A percentile compares a stretch with the other conserved stretches of the same genome.
These are phyloP conservation scores for Odontocerum albicorne DNA, from an alignment of 2,888 invertebrate species.

Conservation along the genomic window DNA sequence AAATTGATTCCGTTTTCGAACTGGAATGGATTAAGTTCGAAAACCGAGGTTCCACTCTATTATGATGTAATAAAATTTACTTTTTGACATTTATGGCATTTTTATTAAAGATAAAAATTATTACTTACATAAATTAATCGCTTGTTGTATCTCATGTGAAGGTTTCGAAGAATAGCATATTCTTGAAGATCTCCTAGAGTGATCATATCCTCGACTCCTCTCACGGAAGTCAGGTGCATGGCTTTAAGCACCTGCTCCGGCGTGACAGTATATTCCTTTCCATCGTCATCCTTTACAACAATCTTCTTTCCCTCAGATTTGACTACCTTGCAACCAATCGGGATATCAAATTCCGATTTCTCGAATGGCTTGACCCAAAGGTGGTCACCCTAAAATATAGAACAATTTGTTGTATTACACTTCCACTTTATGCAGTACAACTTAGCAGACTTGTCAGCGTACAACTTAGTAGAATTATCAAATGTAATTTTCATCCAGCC, in stretches of 20 bases:
- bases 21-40: too few relatives aligned
- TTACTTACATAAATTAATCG: constrained; percentile 88
- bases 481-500: too few relatives aligned
- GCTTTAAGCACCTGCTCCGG: constrained; percentile 66
- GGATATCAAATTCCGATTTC: constrained; percentile 77
- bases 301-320: constrained; percentile 75
- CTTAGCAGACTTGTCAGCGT: too few relatives aligned
- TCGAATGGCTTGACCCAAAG: constrained; percentile 84
- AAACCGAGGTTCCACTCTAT: too few relatives aligned
- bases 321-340: constrained; percentile 81
- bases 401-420: too few relatives aligned
- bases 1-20: too few relatives aligned
- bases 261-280: constrained; percentile 66
- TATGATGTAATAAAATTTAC: too few relatives aligned
- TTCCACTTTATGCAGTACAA: too few relatives aligned
- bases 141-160: constrained; percentile 84
- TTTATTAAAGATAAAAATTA: background rate
- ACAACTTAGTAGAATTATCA: too few relatives aligned
- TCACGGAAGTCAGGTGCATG: constrained; percentile 77
- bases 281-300: constrained; percentile 82
- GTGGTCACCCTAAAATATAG: constrained; percentile 70
- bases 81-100: constrained; percentile 4
- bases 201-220: constrained; percentile 94
- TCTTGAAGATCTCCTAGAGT: constrained; percentile 93
- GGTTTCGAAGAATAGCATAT: constrained; percentile 88